Evolutionary conservation across 2,888 invertebrate genomes (phyloP), one percentile per base, ranked within the genome.

Genomic region (Agriotes lineatus): DNA sequence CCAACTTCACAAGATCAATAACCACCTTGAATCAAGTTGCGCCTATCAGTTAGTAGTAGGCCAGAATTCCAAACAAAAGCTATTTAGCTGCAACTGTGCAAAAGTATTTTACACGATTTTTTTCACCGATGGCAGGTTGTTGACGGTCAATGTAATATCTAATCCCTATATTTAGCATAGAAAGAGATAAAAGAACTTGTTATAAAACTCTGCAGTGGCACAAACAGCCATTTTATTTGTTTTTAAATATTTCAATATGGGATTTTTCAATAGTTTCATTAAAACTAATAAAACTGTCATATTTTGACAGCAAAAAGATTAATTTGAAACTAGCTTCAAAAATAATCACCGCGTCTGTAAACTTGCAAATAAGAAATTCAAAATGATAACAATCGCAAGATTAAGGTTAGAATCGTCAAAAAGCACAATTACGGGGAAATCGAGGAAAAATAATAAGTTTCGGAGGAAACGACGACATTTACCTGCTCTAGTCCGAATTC

Each of bases 401-500:
- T 57, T 64, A 25, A 65, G 52, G 48, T 65, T 59, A 65, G 45
- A 64, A 64, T 52, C 18, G 12, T 10, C n/a, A 52, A 52, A 52
- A 10, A 2, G n/a, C 22, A 52, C 16, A 33, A 33, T 18, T 4
- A 16, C 0, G 7, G 18, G 1, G 7, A 42, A 18, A 20, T n/a
- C 45, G 48, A 45, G 10, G 48, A 45, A 48, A 60, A 63, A 37
- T 50, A 58, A 16, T 30, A 4, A 10, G 20, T 5, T 39, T 19
- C 20, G 30, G 12, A 48, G 50, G 5, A 42, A 35, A 57, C 22
- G 54, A 60, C 9, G 4, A 6, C 22, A 64, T 72, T 75, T 78
- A 83, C 84, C 82, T 84, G 85, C 74, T 82, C 81, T 58, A 83
- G 73, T 42, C 84, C 85, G 50, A 83, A 78, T 50, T 76, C 73